Evolutionary conservation across 2,888 invertebrate genomes (phyloP).

Genomic region (Uropetala carovei): DNA sequence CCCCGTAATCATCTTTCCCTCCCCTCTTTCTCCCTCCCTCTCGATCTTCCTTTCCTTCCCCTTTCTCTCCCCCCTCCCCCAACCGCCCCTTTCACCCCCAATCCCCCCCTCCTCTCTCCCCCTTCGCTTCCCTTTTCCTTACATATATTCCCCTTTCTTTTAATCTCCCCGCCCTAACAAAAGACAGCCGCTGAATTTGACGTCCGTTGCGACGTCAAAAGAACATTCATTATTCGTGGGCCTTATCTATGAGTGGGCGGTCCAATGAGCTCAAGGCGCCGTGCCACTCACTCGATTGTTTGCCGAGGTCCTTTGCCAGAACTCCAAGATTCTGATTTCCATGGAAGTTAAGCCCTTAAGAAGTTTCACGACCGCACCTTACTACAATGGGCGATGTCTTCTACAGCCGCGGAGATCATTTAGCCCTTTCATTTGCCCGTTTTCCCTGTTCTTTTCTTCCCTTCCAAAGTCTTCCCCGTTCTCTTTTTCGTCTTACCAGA

Average conservation of each 20-base stretch:
- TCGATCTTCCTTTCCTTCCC: neutral
- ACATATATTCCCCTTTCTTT: neutral
- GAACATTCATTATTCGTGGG: slow-evolving; percentile 56
- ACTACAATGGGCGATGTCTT: slow-evolving; percentile 44
- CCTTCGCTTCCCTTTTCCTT: neutral
- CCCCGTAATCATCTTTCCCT: neutral
- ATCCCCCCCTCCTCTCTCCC: neutral
- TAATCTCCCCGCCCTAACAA: neutral
- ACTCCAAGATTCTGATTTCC: slow-evolving; percentile 51
- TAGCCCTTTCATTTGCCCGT: slow-evolving; percentile 36
- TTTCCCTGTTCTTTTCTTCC: neutral
- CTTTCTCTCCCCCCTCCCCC: neutral
- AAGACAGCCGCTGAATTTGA: slow-evolving; percentile 46
- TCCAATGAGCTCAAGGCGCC: slow-evolving; percentile 37
- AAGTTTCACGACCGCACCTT: slow-evolving; percentile 58
- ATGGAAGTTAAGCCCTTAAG: slow-evolving; percentile 61
- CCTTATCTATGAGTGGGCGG: slow-evolving; percentile 43
- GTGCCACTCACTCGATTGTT: slow-evolving; percentile 39
- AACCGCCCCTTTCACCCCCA: neutral
- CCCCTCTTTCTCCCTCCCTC: no score
- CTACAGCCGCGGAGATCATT: slow-evolving; percentile 47
- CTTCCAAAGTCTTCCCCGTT: neutral
- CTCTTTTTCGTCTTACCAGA: neutral
- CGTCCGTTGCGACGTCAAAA: slow-evolving; percentile 53
- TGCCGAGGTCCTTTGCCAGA: slow-evolving; percentile 28